These are phyloP conservation scores for Erpobdella octoculata DNA, from an alignment of 2,888 invertebrate species.

Conservation along the genomic window DNA sequence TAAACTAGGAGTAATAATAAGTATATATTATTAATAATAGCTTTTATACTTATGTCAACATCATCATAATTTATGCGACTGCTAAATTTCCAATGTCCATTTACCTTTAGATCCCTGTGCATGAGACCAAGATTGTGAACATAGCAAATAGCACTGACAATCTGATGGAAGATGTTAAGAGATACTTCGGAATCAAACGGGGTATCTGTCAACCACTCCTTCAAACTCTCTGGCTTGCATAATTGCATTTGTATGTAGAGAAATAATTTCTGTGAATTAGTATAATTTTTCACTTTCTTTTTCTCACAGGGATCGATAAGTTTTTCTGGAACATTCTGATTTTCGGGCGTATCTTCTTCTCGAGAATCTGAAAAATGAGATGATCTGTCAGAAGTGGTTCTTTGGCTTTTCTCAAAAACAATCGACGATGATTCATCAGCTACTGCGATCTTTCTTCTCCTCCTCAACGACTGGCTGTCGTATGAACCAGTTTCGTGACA, in stretches of 20 bases:
- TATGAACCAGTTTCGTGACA: too few species aligned
- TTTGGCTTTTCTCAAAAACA: too few species aligned
- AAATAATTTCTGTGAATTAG: slow-evolving; percentile 63
- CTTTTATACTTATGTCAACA: background rate
- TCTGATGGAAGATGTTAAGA: slow-evolving; percentile 60
- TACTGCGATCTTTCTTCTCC: too few species aligned
- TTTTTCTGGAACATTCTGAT: too few species aligned
- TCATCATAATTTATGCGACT: background rate
- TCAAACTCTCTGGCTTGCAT: slow-evolving; percentile 76
- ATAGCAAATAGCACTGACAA: slow-evolving; percentile 87
- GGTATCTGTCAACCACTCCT: slow-evolving; percentile 70
- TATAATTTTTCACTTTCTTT: background rate
- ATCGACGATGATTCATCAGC: too few species aligned
- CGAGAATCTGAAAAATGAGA: too few species aligned
- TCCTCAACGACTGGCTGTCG: too few species aligned
- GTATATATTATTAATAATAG: background rate
- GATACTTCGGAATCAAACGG: slow-evolving; percentile 43
- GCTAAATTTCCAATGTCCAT: background rate
- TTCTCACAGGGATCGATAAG: too few species aligned
- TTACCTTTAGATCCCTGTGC: slow-evolving; percentile 91
- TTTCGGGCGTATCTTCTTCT: too few species aligned
- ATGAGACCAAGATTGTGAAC: slow-evolving; percentile 85
- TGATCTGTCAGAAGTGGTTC: too few species aligned
- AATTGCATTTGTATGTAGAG: slow-evolving; percentile 97
- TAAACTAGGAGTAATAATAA: background rate